A percentile compares a stretch with the other conserved stretches of the same genome.
Conservation (phyloP, 2,113 vertebrate genomes). For the Electrona antarctica region DNA sequence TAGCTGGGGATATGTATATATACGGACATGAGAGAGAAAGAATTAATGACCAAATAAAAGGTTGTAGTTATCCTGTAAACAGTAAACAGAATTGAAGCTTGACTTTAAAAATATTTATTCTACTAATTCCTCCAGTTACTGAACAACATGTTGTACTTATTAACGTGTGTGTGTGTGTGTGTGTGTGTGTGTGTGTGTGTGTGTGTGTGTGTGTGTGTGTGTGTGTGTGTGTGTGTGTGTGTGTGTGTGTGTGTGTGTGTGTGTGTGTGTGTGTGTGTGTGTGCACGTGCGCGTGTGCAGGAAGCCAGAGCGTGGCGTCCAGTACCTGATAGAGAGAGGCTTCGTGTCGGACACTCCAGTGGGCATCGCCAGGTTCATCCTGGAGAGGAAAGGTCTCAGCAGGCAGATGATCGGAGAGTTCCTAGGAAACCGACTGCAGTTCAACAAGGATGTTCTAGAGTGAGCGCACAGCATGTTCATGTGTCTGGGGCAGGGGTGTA, state of each 20-base stretch:
- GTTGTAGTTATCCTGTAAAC: too few relatives aligned
- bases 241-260: slow-evolving; percentile 1
- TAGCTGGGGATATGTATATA: too few relatives aligned
- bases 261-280: neutral
- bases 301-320: slow-evolving; percentile 96
- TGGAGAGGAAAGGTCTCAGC: slow-evolving; percentile 94
- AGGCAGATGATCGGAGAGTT: slow-evolving; percentile 98
- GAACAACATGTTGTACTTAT: too few relatives aligned
- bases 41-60: too few relatives aligned
- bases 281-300: slow-evolving; percentile 64
- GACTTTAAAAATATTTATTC: too few relatives aligned
- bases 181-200: neutral
- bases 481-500: too few relatives aligned
- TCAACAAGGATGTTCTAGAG: slow-evolving; percentile 96
- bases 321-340: slow-evolving; percentile 93
- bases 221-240: neutral
- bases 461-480: slow-evolving; percentile 64
- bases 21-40: too few relatives aligned
- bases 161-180: too few relatives aligned
- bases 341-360: slow-evolving; percentile 93
- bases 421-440: slow-evolving; percentile 93
- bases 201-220: neutral
- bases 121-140: too few relatives aligned
- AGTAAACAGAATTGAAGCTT: too few relatives aligned
- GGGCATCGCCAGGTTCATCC: slow-evolving; percentile 93